Evolutionary conservation across 2,888 invertebrate genomes (phyloP).

Genomic region (Caenorhabditis drosophilae): DNA sequence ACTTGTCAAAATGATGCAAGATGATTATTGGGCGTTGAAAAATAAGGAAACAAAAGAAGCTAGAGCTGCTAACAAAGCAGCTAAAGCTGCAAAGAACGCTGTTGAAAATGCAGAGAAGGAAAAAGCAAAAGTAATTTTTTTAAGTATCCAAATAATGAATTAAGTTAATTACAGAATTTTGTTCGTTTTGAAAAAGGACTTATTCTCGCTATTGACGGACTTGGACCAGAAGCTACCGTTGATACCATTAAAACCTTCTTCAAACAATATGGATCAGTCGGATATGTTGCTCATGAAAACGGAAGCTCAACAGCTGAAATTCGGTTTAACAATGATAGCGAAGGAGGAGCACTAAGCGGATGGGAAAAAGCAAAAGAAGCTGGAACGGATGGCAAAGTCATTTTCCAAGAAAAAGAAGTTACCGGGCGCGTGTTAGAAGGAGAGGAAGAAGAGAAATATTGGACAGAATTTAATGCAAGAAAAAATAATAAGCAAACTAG

Average conservation of each 20-base stretch:
- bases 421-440: conserved; percentile 54
- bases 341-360: conserved; percentile 54
- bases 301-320: conserved; percentile 48
- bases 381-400: conserved; percentile 59
- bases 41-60: conserved; percentile 53
- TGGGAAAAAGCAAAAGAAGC: conserved; percentile 60
- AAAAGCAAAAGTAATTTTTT: conserved; percentile 22
- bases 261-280: conserved; percentile 75
- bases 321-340: conserved; percentile 47
- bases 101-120: conserved; percentile 48
- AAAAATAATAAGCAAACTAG: conserved; percentile 40
- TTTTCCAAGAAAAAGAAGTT: conserved; percentile 48
- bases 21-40: conserved; percentile 63
- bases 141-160: background rate
- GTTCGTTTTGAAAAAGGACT: conserved; percentile 60
- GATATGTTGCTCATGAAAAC: conserved; percentile 47
- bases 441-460: conserved; percentile 66
- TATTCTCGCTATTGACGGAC: conserved; percentile 55
- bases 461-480: conserved; percentile 61
- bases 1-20: conserved; percentile 65
- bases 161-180: conserved; percentile 17
- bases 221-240: conserved; percentile 39
- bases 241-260: conserved; percentile 79
- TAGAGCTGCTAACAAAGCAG: conserved; percentile 43
- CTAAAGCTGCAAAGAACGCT: conserved; percentile 42